phyloP scores from a whole-genome alignment of 2,888 invertebrate genomes.

The Ommatoiulus sabulosus region DNA sequence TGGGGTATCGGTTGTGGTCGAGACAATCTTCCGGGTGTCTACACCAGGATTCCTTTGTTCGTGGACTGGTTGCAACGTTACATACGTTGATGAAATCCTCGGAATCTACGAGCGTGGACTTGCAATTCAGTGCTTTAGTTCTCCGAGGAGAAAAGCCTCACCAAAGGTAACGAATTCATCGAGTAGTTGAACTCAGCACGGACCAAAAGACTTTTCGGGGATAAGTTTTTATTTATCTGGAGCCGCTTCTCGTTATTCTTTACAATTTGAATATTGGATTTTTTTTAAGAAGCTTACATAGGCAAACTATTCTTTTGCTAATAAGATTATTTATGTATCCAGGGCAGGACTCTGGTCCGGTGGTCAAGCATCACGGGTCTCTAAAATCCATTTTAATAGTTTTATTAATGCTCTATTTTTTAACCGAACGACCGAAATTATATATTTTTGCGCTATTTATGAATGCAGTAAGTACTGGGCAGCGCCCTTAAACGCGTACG shows the following conservation, averaged over 20 bases:
- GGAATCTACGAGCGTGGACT: not conserved
- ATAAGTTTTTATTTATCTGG: not conserved
- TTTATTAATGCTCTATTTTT: not conserved
- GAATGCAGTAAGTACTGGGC: not conserved
- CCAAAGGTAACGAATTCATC: conserved; percentile 47
- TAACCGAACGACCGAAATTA: not conserved
- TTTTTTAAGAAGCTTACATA: not conserved
- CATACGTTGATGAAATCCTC: conserved; percentile 22
- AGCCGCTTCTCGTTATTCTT: not conserved
- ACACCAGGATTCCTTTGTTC: conserved; percentile 92
- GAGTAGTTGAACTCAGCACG: not conserved
- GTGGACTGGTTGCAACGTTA: conserved; percentile 81
- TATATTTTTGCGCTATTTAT: conserved; percentile 8
- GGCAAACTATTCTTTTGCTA: not conserved
- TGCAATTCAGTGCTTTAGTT: not conserved
- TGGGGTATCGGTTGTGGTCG: conserved; percentile 94
- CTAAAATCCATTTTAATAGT: not conserved
- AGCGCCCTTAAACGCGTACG: not conserved
- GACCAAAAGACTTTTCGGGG: conserved; percentile 7
- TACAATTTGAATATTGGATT: not conserved
- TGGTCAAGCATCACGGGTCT: not conserved
- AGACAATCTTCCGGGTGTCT: conserved; percentile 90
- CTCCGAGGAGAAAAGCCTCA: conserved; percentile 7
- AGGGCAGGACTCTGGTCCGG: conserved; percentile 38
- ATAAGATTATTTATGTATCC: not conserved